Percentiles rank a stretch among this genome's conserved stretches.
Conservation (phyloP, 2,113 vertebrate genomes). For the Corapipo altera region DNA sequence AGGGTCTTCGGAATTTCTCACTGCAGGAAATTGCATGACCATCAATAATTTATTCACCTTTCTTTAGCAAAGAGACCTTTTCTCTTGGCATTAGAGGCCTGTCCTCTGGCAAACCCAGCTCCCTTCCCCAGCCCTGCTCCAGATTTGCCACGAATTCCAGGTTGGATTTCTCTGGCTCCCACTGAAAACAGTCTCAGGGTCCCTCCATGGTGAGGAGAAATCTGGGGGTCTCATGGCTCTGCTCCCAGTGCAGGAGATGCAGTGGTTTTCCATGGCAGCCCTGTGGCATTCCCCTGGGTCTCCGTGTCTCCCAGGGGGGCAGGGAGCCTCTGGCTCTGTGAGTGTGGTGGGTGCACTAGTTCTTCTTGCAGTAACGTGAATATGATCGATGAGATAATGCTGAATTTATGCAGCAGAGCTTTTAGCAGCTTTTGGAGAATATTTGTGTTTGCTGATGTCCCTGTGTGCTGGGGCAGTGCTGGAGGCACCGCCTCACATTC, state of each 20-base stretch:
- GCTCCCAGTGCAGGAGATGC: background rate
- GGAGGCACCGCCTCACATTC: background rate
- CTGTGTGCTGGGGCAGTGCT: background rate
- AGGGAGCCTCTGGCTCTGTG: background rate
- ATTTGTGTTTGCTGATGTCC: background rate
- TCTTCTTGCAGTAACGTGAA: background rate
- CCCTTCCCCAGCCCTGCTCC: background rate
- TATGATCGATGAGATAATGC: fast-evolving
- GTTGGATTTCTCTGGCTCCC: background rate
- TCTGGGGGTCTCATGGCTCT: background rate
- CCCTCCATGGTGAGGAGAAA: fast-evolving
- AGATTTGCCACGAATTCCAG: fast-evolving
- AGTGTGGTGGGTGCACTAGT: too few relatives aligned
- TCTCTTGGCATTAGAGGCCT: background rate
- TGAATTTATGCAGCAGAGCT: background rate
- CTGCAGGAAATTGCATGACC: background rate
- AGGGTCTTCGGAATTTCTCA: background rate
- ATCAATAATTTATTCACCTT: background rate
- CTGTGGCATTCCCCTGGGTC: background rate
- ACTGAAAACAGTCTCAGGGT: background rate
- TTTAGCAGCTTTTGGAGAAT: background rate
- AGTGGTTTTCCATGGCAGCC: fast-evolving
- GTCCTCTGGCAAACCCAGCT: background rate
- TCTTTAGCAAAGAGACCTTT: background rate
- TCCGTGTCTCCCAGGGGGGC: background rate